Base-by-base conservation (phyloP, 2,888 invertebrate genomes). In the Aporophyla lueneburgensis region DNA sequence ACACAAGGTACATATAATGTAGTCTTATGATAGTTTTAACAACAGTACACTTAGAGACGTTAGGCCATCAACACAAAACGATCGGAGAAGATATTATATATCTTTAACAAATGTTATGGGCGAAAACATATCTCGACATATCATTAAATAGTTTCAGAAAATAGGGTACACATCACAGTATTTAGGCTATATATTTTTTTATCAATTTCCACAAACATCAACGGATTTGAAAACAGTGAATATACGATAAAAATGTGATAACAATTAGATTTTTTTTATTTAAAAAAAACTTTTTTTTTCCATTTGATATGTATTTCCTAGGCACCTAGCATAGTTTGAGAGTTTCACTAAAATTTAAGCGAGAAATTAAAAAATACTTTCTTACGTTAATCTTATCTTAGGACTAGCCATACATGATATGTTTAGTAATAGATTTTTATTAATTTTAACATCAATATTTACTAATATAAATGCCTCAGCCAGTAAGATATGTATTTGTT, bases 401-500 rank as follows among this genome's bases (percentile, higher is more conserved):
- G 5, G 74, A 81, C 86, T 91, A 88, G 74, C 56, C 54, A 77
- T 75, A 86, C 82, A 83, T 90, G 79, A 88, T 89, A 91, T 92
- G 92, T 91, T 93, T 93, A 93, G 89, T 83, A 87, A 78, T 91
- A 86, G 83, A 81, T 84, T 88, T 90, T 87, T 80, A 83, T 82
- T 81, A 77, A 84, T 67, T 90, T 91, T 94, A 95, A 95, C 95
- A 95, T 91, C 94, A 86, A 95, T 94, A 92, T 92, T 93, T 91
- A 91, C 90, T 92, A 93, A 89, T 93, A 93, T 95, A 96, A 96
- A 96, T 96, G 96, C 97, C 96, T 95, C 96, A 96, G 96, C 96
- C 96, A 96, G 95, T 91, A 91, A 87, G 96, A 96, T 96, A 96
- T 96, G 95, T 97, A 94, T 95, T 92, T 86, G 95, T 96, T 96